A percentile compares a stretch with the other conserved stretches of the same genome.
Conservation (phyloP, 1,140 invertebrate species). For the Venturia canescens region DNA sequence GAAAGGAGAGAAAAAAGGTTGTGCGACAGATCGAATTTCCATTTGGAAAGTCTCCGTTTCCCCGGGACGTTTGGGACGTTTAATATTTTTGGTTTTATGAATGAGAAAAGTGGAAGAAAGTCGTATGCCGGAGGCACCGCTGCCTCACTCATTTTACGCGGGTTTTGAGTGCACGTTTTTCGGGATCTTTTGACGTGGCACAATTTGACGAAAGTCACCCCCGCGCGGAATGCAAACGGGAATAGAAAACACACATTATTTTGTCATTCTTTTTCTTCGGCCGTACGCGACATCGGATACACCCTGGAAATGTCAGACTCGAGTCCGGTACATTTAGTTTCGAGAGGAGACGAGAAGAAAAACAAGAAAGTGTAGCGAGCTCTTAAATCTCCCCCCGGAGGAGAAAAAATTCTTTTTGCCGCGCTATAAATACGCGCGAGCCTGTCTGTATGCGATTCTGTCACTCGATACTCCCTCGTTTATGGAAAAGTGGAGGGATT, state of each 20-base stretch:
- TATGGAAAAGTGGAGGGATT: background rate
- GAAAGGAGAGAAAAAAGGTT: background rate
- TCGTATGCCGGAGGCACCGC: background rate
- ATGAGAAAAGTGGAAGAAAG: background rate
- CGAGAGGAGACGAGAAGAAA: constrained; percentile 39
- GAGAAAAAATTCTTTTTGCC: constrained; percentile 26
- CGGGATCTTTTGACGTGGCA: constrained; percentile 62
- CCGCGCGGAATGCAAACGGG: constrained; percentile 5
- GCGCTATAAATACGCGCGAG: background rate
- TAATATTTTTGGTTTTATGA: background rate
- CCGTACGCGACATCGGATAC: constrained; percentile 51
- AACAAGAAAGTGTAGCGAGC: background rate
- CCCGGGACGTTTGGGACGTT: background rate
- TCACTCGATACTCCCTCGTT: background rate
- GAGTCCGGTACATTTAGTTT: constrained; percentile 66
- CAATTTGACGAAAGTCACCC: constrained; percentile 60
- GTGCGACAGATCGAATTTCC: background rate
- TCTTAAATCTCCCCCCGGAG: constrained; percentile 46
- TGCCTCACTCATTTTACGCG: background rate
- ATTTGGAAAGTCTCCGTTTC: background rate
- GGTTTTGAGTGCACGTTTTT: constrained; percentile 54
- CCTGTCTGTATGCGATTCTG: background rate
- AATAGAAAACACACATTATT: background rate
- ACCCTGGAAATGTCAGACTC: constrained; percentile 61
- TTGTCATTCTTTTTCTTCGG: constrained; percentile 31